phyloP scores from a whole-genome alignment of 2,888 invertebrate species.

The Leuctra nigra region DNA sequence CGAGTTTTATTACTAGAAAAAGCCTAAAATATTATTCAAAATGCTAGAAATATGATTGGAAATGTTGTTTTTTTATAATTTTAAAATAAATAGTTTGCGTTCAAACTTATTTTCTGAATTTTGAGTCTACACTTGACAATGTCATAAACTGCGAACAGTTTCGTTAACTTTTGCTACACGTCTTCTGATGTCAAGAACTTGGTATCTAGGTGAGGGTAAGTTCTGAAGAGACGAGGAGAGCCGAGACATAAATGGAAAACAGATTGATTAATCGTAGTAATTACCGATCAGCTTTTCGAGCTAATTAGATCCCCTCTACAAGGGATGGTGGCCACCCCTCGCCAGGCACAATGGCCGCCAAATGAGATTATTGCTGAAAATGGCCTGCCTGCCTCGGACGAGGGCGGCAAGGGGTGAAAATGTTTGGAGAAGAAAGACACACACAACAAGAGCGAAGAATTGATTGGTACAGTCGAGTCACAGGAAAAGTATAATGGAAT shows the following conservation, averaged over 20 bases:
- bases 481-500: background rate
- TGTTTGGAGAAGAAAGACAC: constrained; percentile 14
- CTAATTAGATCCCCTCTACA: constrained; percentile 34
- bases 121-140: too few species aligned
- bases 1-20: too few species aligned
- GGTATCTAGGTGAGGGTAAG: background rate
- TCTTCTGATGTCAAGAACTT: too few species aligned
- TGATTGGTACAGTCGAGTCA: constrained; percentile 11
- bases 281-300: constrained; percentile 44
- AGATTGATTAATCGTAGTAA: constrained; percentile 50
- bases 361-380: constrained; percentile 45
- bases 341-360: constrained; percentile 32
- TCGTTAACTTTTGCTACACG: too few species aligned
- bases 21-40: too few species aligned
- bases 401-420: constrained; percentile 14
- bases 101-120: too few species aligned
- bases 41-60: too few species aligned
- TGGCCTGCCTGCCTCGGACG: constrained; percentile 34
- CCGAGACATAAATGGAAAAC: constrained; percentile 46
- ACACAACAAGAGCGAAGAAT: constrained; percentile 17
- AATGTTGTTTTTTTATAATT: too few species aligned
- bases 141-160: too few species aligned
- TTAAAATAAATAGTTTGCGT: too few species aligned
- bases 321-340: constrained; percentile 9
- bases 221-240: constrained; percentile 23